phyloP scores from a whole-genome alignment of 1,140 invertebrate genomes.

The Drosophila bocki region DNA sequence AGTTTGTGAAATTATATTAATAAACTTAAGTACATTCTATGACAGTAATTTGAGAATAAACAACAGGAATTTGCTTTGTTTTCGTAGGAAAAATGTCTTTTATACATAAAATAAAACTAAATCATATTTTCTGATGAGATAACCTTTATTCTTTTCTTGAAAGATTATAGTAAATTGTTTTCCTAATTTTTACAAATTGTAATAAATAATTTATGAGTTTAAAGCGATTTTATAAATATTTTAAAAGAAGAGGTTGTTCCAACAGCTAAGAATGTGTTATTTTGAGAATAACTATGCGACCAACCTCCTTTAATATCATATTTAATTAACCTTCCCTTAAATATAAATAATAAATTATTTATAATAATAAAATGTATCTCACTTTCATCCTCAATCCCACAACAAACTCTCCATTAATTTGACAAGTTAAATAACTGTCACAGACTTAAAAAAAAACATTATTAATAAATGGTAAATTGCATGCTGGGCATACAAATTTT shows the following conservation, averaged over 20 bases:
- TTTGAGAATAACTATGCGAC: no score
- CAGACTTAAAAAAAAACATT: conserved; percentile 8
- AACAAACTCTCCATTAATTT: conserved; percentile 26
- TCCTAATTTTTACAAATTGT: no score
- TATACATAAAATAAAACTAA: no score
- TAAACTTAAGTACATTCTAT: not conserved
- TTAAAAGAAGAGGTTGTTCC: not conserved
- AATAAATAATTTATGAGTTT: no score
- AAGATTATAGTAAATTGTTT: no score
- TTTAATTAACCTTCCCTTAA: not conserved
- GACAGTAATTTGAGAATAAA: not conserved
- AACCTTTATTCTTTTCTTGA: no score
- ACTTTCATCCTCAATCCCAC: not conserved
- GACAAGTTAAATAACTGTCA: conserved; percentile 23
- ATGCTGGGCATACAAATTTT: conserved; percentile 27
- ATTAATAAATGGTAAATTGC: conserved; percentile 33
- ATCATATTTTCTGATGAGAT: no score
- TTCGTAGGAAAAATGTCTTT: no score
- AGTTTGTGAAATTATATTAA: conserved; percentile 21
- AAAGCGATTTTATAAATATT: no score
- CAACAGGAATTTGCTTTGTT: not conserved
- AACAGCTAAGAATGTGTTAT: not conserved
- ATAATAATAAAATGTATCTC: not conserved
- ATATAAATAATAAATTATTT: not conserved
- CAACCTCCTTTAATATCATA: no score